These are phyloP conservation scores for Beris chalybata DNA, from an alignment of 2,888 invertebrate genomes.

Conservation along the genomic window DNA sequence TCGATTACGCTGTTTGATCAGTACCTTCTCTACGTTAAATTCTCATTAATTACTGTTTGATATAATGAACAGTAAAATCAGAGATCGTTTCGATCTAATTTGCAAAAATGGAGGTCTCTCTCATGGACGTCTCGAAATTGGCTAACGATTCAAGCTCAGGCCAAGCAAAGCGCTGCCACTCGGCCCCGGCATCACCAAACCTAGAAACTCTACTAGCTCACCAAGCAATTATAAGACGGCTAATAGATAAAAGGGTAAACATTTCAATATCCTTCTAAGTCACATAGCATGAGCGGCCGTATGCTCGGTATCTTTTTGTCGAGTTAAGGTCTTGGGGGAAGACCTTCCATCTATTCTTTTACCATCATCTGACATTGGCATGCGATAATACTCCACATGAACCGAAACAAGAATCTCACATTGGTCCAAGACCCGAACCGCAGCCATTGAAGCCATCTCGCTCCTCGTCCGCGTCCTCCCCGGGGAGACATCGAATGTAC, in stretches of 20 bases:
- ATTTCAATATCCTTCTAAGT: conserved; percentile 19
- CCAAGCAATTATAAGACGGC: background rate
- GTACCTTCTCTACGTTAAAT: conserved; percentile 24
- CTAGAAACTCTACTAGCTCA: conserved; percentile 5
- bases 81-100: conserved; percentile 26
- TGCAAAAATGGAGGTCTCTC: conserved; percentile 20
- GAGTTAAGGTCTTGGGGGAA: background rate
- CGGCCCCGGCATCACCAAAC: background rate
- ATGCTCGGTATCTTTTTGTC: background rate
- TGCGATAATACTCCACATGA: conserved; percentile 9
- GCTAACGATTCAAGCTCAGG: conserved; percentile 14
- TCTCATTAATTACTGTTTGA: conserved; percentile 33
- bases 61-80: conserved; percentile 31
- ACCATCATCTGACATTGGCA: conserved; percentile 25
- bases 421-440: background rate
- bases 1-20: conserved; percentile 26
- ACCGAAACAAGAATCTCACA: conserved; percentile 13
- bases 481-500: conserved; percentile 12
- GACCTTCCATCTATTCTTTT: background rate
- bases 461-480: background rate
- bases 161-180: background rate
- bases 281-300: conserved; percentile 1
- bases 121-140: conserved; percentile 25
- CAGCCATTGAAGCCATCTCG: background rate
- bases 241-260: conserved; percentile 21